phyloP scores from a whole-genome alignment of 1,140 invertebrate species.

The Ruditapes philippinarum region DNA sequence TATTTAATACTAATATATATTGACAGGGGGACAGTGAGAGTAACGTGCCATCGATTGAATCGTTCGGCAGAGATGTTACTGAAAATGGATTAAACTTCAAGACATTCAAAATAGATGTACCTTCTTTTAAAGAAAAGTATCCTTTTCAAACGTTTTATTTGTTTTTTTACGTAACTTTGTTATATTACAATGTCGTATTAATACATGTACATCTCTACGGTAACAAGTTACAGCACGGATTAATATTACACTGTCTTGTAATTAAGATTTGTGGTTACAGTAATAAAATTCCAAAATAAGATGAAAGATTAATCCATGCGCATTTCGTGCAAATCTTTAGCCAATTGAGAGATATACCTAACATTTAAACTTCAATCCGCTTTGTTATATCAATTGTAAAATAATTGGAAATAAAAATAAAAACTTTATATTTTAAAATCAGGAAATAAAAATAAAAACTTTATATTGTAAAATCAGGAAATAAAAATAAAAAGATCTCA shows the following conservation, averaged over 20 bases:
- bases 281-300: background rate
- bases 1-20: too few species aligned
- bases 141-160: too few species aligned
- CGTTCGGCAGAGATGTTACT: slow-evolving; percentile 58
- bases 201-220: background rate
- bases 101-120: slow-evolving; percentile 50
- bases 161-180: too few species aligned
- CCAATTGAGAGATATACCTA: background rate
- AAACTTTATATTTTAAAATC: too few species aligned
- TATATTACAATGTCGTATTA: too few species aligned
- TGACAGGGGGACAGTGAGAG: slow-evolving; percentile 56
- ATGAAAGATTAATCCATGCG: too few species aligned
- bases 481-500: too few species aligned
- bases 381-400: too few species aligned
- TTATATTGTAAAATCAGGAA: too few species aligned
- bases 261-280: background rate
- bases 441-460: too few species aligned
- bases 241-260: background rate
- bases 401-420: too few species aligned
- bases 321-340: background rate
- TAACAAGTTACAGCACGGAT: background rate
- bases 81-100: slow-evolving; percentile 20
- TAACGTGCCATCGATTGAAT: slow-evolving; percentile 5
- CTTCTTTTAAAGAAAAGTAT: slow-evolving; percentile 72
- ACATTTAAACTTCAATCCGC: background rate